These are phyloP conservation scores for Ephestia elutella DNA, from an alignment of 1,140 invertebrate genomes.

Conservation along the genomic window DNA sequence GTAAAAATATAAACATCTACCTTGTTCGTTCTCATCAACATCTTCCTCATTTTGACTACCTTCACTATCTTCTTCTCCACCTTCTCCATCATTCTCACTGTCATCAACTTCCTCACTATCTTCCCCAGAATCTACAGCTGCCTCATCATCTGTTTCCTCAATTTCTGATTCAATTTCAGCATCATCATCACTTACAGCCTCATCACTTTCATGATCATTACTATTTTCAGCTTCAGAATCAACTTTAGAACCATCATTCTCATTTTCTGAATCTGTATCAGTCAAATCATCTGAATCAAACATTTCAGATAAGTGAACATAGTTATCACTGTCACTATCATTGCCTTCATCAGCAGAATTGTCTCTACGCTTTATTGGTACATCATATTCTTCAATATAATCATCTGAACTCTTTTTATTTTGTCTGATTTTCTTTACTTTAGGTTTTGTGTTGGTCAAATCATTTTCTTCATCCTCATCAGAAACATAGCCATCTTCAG, in stretches of 20 bases:
- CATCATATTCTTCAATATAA: slow-evolving; percentile 37
- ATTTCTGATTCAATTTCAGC: slow-evolving; percentile 16
- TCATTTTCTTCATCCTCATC: slow-evolving; percentile 30
- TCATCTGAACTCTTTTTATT: slow-evolving; percentile 27
- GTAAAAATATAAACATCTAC: neutral
- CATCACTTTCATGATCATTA: slow-evolving; percentile 18
- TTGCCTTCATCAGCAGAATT: slow-evolving; percentile 48
- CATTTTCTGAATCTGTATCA: slow-evolving; percentile 21
- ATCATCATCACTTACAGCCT: slow-evolving; percentile 16
- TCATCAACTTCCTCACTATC: slow-evolving; percentile 19
- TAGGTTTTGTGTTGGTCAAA: neutral
- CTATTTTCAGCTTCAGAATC: slow-evolving; percentile 19
- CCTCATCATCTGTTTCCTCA: slow-evolving; percentile 26
- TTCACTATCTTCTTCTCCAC: slow-evolving; percentile 22
- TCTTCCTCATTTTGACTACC: slow-evolving; percentile 25
- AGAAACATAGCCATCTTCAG: slow-evolving; percentile 61
- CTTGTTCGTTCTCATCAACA: slow-evolving; percentile 24
- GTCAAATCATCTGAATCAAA: slow-evolving; percentile 53
- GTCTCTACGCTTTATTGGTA: slow-evolving; percentile 28
- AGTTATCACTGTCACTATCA: slow-evolving; percentile 52
- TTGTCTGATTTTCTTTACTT: slow-evolving; percentile 1
- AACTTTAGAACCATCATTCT: slow-evolving; percentile 16
- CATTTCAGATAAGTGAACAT: slow-evolving; percentile 58
- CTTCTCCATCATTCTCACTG: slow-evolving; percentile 15
- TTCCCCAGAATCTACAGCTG: slow-evolving; percentile 22